A percentile compares a stretch with the other conserved stretches of the same genome.
Conservation (phyloP, 2,113 vertebrate genomes). For the Rhombomys opimus region DNA sequence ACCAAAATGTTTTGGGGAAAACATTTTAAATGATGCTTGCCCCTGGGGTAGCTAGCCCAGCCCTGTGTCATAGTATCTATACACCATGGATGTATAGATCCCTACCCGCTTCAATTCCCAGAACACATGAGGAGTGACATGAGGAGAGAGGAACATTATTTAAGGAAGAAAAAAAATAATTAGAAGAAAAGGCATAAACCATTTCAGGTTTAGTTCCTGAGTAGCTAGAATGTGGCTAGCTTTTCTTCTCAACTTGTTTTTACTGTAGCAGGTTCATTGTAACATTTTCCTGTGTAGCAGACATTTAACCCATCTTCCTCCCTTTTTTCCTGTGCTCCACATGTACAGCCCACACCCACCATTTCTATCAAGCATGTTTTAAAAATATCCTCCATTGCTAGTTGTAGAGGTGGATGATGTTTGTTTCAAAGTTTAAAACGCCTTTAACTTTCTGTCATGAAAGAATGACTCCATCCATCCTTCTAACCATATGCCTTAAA, state of each 20-base stretch:
- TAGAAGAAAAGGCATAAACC: neutral
- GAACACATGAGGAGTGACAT: neutral
- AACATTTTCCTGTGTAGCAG: neutral
- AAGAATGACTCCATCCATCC: neutral
- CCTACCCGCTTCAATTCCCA: neutral
- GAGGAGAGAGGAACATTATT: neutral
- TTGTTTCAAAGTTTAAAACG: neutral
- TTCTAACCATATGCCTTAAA: neutral
- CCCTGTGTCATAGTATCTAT: neutral
- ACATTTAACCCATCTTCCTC: neutral
- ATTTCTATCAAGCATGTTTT: neutral
- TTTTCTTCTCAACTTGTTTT: neutral
- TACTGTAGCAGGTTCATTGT: neutral
- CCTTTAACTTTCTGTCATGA: slow-evolving; percentile 3
- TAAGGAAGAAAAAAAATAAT: slow-evolving; percentile 4
- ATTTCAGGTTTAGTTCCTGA: neutral
- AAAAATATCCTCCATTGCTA: neutral
- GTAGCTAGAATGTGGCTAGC: neutral
- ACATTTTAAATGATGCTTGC: neutral
- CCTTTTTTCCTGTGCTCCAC: neutral
- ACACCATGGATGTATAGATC: neutral
- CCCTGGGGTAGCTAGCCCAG: neutral
- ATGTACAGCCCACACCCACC: neutral
- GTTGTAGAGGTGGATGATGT: neutral
- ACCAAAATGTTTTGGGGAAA: neutral